Base-by-base conservation (phyloP, 2,797 vertebrate species). In the Eospalax fontanierii region DNA sequence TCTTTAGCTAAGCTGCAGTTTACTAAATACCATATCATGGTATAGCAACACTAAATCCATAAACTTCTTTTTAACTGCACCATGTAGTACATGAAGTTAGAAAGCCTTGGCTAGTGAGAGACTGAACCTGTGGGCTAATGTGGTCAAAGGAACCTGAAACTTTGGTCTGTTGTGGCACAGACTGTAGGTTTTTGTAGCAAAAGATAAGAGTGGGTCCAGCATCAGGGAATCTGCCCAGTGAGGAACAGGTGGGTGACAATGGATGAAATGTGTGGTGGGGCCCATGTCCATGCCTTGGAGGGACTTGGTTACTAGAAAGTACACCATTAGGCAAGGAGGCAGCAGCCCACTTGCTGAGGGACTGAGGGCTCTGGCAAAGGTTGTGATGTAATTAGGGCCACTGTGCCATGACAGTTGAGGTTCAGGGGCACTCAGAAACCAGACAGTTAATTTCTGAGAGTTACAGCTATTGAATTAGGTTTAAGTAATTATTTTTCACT, bases 401-500 rank as follows among this genome's bases (percentile, higher is more conserved):
- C 0, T 1, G 22, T 74, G 9, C 26, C 28, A 22, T 43, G n/a
- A 57, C 79, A 19, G 24, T 63, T 30, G 81, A 87, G 28, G 24
- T 24, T 91, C 24, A 46, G 12, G 7, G 76, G 66, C 2, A 50
- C 79, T 61, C 0, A 0, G 74, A 26, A 95, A 46, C 14, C 26
- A 83, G 88, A 66, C 0, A 43, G 33, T 40, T 43, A 18, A 75
- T n/a, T 87, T 93, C 66, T 79, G 6, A 40, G 80, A 91, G 94
- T 92, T 84, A 76, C 1, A 96, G 70, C 40, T 87, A 91, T 91
- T 96, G 30, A 40, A 59, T 35, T 50, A 84, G 7, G 15, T 61
- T 63, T 63, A 21, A 6, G 3, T 63, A 35, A 35, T 71, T 71
- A 28, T 28, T 19, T 71, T 71, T 70, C 12, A 28, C 22, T 19